These are phyloP conservation scores for Silurus aristotelis DNA, from an alignment of 2,797 vertebrate species.

Conservation along the genomic window DNA sequence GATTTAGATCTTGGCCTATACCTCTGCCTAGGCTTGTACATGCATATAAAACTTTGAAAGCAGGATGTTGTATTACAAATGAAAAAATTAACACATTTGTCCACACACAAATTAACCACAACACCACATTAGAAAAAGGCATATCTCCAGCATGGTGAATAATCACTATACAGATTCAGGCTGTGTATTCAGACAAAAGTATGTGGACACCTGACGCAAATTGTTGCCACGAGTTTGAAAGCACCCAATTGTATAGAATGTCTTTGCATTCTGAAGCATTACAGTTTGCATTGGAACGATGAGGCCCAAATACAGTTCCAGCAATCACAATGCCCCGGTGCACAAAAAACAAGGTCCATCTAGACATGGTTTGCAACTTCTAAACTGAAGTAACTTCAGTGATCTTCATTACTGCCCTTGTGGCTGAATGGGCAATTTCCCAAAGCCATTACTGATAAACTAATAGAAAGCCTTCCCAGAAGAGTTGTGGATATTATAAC, in stretches of 20 bases:
- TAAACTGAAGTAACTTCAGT: neutral
- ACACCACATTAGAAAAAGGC: neutral
- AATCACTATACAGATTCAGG: neutral
- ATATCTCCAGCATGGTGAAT: neutral
- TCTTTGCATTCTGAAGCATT: neutral
- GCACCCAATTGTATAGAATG: neutral
- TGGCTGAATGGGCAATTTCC: neutral
- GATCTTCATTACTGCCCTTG: neutral
- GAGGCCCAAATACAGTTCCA: neutral
- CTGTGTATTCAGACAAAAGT: neutral
- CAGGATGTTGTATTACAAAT: neutral
- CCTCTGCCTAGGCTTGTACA: too few species aligned
- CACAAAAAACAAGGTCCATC: neutral
- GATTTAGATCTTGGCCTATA: too few species aligned
- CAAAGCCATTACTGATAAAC: neutral
- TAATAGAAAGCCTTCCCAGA: too few species aligned
- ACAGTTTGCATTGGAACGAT: neutral
- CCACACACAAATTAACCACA: neutral
- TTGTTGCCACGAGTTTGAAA: neutral
- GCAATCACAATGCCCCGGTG: too few species aligned
- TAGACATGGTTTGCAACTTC: neutral
- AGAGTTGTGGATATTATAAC: neutral
- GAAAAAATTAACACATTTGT: neutral
- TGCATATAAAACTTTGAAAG: neutral
- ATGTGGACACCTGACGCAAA: neutral